Conservation (phyloP, 2,113 vertebrate species). For the Microcebus ravelobensis region DNA sequence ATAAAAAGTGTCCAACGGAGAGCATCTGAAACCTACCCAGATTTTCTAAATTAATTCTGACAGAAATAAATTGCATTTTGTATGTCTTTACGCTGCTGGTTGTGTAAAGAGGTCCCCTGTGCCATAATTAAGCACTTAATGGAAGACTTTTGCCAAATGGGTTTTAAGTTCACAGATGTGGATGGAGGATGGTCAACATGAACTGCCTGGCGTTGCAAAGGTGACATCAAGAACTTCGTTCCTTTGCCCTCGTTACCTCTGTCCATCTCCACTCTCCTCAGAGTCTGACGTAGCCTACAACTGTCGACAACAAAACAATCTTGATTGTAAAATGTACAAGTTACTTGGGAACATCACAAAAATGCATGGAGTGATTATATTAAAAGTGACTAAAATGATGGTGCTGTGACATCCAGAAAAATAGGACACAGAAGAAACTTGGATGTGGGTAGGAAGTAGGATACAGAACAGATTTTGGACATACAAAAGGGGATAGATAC, state of each 20-base stretch:
- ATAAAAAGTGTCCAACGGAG: background rate
- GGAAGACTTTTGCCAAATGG: background rate
- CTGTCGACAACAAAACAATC: background rate
- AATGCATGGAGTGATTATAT: too few species aligned
- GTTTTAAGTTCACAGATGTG: background rate
- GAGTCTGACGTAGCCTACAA: background rate
- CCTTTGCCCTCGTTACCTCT: background rate
- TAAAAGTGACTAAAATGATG: background rate
- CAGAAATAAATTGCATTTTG: background rate
- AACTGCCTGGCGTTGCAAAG: background rate
- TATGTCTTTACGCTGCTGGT: background rate
- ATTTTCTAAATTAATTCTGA: background rate
- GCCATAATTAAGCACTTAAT: background rate
- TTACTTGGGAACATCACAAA: background rate
- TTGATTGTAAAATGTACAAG: background rate
- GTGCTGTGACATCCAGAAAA: background rate
- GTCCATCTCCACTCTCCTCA: background rate
- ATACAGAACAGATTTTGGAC: background rate
- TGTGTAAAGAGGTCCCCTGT: background rate
- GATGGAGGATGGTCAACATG: background rate
- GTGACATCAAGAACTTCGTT: background rate
- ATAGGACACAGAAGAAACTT: background rate
- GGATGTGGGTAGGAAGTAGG: background rate
- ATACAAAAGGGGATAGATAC: background rate
- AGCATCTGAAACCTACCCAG: background rate